Evolutionary conservation across 2,113 vertebrate species (phyloP), one percentile per base, ranked within the genome.

Genomic region (Garra rufa): DNA sequence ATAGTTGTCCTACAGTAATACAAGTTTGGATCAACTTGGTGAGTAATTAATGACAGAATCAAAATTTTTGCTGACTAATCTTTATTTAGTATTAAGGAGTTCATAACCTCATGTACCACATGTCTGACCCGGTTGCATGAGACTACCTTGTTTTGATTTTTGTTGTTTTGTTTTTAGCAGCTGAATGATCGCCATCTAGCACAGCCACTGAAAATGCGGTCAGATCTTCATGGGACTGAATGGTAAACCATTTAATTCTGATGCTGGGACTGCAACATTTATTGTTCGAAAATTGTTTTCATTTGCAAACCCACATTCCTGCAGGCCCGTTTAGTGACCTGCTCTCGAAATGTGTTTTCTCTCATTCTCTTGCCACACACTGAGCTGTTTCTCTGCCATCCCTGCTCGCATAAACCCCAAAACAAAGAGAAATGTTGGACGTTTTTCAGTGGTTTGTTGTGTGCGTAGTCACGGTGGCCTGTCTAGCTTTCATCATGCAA

Each of bases 381-480:
- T 87, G 91, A 82, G 48, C 43, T 80, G 76, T 86, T 87, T 86
- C 81, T 78, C 81, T 76, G 70, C 75, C 85, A 82, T 88, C 87
- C 86, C 88, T 70, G 88, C 85, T 91, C 88, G 41, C 50, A 87
- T 83, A 85, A 89, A 85, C 87, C 81, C 14, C 57, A 88, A 91
- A 91, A 93, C 90, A 93, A 92, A 89, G 87, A 85, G 76, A 87
- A 19, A 59, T 87, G 81, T 57, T 43, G 77, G 34, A 76, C 48
- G 75, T n/a, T 91, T 91, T 91, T 92, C 91, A 91, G 89, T 69
- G 61, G 85, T 92, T 88, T 92, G 92, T 91, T 92, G 90, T 91
- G 88, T 86, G 89, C 87, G 89, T 88, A 89, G 91, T 91, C 92
- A 92, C 83, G 93, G 94, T 93, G 92, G 94, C 91, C 92, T 85